Conservation (phyloP, 2,888 invertebrate genomes). For the Fissipunctia ypsillon region DNA sequence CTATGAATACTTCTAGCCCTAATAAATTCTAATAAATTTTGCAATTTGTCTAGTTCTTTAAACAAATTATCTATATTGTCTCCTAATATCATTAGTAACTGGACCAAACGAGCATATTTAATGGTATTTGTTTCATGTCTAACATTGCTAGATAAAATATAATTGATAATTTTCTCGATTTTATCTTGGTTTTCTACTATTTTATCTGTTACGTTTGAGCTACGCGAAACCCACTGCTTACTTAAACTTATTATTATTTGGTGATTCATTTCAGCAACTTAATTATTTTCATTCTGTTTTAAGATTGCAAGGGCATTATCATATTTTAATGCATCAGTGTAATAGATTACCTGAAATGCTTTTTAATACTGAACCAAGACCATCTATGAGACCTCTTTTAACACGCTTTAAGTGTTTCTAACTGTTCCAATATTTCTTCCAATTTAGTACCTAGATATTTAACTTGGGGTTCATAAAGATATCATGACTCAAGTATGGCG, state of each 20-base stretch:
- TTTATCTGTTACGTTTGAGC: not conserved
- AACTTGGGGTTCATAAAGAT: no score
- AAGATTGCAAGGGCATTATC: not conserved
- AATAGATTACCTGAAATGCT: no score
- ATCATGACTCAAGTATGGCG: no score
- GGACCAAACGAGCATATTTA: not conserved
- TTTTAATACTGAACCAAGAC: no score
- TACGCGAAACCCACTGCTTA: not conserved
- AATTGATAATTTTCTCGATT: not conserved
- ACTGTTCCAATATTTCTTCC: no score
- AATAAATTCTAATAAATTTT: not conserved
- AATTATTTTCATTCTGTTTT: not conserved
- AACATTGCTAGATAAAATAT: not conserved
- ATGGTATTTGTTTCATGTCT: not conserved
- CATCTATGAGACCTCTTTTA: no score
- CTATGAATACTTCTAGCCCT: not conserved
- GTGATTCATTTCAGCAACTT: not conserved
- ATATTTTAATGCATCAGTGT: not conserved
- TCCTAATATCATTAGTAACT: not conserved
- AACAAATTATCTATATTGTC: conserved; percentile 2
- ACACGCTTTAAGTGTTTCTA: no score
- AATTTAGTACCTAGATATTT: no score
- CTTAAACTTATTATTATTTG: conserved; percentile 3
- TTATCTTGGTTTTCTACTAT: conserved; percentile 4
- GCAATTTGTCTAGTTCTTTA: not conserved